Evolutionary conservation across 2,113 vertebrate genomes (phyloP).

Genomic region (Pelecanoides urinatrix): DNA sequence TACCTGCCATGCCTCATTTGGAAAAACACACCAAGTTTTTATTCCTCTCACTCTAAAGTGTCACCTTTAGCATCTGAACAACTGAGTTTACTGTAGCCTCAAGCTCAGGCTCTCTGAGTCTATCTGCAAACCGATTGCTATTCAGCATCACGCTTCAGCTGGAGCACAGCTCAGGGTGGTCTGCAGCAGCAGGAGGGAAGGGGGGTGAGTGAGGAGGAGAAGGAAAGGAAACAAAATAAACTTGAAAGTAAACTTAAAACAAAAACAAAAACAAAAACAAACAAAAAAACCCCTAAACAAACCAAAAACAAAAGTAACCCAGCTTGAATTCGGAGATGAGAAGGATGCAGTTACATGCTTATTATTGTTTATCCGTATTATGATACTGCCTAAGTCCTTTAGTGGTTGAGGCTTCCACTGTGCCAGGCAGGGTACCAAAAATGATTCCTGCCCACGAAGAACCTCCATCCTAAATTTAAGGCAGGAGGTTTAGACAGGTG

Average conservation of each 20-base stretch:
- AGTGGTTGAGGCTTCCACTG: background rate
- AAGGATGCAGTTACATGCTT: background rate
- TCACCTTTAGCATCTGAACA: background rate
- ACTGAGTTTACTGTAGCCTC: background rate
- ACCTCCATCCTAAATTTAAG: background rate
- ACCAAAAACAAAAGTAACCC: background rate
- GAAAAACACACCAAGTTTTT: background rate
- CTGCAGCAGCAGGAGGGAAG: background rate
- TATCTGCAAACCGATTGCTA: background rate
- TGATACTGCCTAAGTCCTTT: background rate
- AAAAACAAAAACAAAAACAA: too few relatives aligned
- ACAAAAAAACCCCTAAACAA: too few relatives aligned
- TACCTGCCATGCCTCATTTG: background rate
- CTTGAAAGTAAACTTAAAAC: background rate
- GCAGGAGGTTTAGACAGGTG: background rate
- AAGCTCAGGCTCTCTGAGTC: background rate
- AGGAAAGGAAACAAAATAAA: background rate
- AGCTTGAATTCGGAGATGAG: background rate
- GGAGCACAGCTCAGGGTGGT: background rate
- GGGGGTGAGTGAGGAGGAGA: fast-evolving
- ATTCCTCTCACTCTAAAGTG: background rate
- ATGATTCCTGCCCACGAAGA: background rate
- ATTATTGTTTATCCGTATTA: background rate
- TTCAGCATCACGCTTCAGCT: background rate
- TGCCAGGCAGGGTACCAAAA: background rate